A percentile compares a stretch with the other conserved stretches of the same genome.
These are phyloP conservation scores for Drosophila lowei DNA, from an alignment of 1,140 invertebrate species.

Conservation along the genomic window DNA sequence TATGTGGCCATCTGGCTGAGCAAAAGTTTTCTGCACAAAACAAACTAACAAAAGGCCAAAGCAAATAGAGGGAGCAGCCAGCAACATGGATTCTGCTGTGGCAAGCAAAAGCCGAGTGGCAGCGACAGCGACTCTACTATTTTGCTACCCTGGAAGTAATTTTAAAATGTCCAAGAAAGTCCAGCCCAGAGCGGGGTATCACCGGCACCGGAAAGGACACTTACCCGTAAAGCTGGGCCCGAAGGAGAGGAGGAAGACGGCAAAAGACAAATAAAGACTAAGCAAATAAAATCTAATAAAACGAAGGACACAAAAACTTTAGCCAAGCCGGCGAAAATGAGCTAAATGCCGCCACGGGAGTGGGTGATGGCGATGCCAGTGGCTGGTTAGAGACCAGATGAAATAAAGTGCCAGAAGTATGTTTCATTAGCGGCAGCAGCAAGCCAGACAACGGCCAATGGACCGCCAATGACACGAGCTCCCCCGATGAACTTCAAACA, in stretches of 20 bases:
- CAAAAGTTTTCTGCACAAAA: slow-evolving; percentile 61
- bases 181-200: slow-evolving; percentile 2
- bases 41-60: slow-evolving; percentile 75
- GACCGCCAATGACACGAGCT: slow-evolving; percentile 55
- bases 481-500: slow-evolving; percentile 45
- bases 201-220: slow-evolving; percentile 43
- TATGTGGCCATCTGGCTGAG: slow-evolving; percentile 65
- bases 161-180: background rate
- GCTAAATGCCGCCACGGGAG: slow-evolving; percentile 49
- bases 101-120: slow-evolving; percentile 32
- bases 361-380: background rate
- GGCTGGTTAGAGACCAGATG: slow-evolving; percentile 59
- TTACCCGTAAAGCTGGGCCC: slow-evolving; percentile 33
- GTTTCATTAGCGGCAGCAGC: slow-evolving; percentile 74
- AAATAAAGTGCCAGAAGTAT: slow-evolving; percentile 75
- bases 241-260: slow-evolving; percentile 25
- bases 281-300: slow-evolving; percentile 82
- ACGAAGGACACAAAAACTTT: slow-evolving; percentile 64
- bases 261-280: slow-evolving; percentile 77
- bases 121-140: slow-evolving; percentile 2
- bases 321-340: slow-evolving; percentile 61
- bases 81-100: slow-evolving; percentile 47
- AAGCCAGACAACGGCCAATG: slow-evolving; percentile 68
- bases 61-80: slow-evolving; percentile 64
- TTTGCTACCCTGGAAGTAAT: background rate